Evolutionary conservation across 2,888 invertebrate genomes (phyloP).

Genomic region (Amitus sp.): DNA sequence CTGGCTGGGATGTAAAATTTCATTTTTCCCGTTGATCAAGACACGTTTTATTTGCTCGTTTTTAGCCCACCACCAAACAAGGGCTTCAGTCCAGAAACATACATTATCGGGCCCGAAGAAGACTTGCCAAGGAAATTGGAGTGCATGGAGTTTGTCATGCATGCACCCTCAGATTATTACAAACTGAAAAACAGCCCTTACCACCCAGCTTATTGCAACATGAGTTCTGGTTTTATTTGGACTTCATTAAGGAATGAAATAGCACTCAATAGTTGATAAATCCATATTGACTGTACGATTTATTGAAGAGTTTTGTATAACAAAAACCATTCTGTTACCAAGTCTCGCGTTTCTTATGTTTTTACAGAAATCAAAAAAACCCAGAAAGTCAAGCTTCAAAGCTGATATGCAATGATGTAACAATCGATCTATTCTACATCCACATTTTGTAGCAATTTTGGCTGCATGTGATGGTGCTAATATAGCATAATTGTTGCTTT

Average conservation of each 20-base stretch:
- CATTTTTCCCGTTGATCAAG: constrained; percentile 4
- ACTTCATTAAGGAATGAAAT: constrained; percentile 60
- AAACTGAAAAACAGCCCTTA: constrained; percentile 81
- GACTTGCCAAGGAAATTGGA: constrained; percentile 86
- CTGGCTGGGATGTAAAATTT: too few species aligned
- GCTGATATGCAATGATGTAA: too few species aligned
- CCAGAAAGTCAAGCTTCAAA: too few species aligned
- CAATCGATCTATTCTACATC: too few species aligned
- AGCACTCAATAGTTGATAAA: constrained; percentile 12
- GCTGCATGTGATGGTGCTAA: too few species aligned
- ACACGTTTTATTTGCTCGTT: constrained; percentile 9
- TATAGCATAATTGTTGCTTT: too few species aligned
- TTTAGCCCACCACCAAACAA: constrained; percentile 77
- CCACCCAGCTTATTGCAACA: constrained; percentile 68
- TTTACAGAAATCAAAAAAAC: too few species aligned
- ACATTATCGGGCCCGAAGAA: constrained; percentile 92
- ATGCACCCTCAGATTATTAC: constrained; percentile 92
- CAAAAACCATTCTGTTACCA: too few species aligned
- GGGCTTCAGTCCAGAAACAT: constrained; percentile 88
- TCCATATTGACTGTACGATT: too few species aligned
- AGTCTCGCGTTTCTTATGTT: too few species aligned
- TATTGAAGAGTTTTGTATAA: too few species aligned
- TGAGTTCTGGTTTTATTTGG: constrained; percentile 59
- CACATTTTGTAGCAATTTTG: too few species aligned
- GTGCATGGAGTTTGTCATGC: constrained; percentile 92